phyloP scores from a whole-genome alignment of 2,113 vertebrate species.

The Phaethon lepturus region DNA sequence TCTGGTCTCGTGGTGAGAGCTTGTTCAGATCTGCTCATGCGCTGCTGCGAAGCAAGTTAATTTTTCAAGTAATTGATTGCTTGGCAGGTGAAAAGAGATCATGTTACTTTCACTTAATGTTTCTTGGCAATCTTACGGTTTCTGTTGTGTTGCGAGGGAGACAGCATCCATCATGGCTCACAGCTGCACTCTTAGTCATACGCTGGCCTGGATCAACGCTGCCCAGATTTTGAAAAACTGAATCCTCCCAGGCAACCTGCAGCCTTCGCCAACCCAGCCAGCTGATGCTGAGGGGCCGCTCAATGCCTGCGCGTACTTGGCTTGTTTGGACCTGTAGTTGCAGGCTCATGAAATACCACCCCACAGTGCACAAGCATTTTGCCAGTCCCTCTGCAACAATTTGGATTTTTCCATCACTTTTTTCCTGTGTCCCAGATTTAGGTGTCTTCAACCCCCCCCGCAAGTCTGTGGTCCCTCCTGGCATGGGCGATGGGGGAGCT shows the following conservation, averaged over 20 bases:
- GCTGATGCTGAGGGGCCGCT: not conserved
- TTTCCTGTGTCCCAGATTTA: not conserved
- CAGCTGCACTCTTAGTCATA: not conserved
- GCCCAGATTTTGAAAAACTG: conserved; percentile 13
- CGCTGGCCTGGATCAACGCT: not conserved
- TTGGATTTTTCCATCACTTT: not conserved
- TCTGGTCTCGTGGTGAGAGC: not conserved
- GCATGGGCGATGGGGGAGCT: not conserved
- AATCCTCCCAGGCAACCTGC: not conserved
- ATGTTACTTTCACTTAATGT: not conserved
- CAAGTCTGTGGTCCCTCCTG: not conserved
- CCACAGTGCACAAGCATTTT: fast-evolving
- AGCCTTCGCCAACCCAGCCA: not conserved
- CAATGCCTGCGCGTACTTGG: not conserved
- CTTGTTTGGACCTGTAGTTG: not conserved
- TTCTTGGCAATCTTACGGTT: conserved; percentile 36
- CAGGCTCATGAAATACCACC: not conserved
- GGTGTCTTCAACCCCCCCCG: not conserved
- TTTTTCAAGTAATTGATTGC: conserved; percentile 12
- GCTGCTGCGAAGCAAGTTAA: not conserved
- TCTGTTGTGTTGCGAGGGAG: conserved; percentile 39
- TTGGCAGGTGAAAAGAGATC: conserved; percentile 36
- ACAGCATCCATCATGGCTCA: conserved; percentile 3
- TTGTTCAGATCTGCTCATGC: not conserved
- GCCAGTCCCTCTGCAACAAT: not conserved